Conservation (phyloP, 2,888 invertebrate genomes). For the Caenorhabditis virilis region DNA sequence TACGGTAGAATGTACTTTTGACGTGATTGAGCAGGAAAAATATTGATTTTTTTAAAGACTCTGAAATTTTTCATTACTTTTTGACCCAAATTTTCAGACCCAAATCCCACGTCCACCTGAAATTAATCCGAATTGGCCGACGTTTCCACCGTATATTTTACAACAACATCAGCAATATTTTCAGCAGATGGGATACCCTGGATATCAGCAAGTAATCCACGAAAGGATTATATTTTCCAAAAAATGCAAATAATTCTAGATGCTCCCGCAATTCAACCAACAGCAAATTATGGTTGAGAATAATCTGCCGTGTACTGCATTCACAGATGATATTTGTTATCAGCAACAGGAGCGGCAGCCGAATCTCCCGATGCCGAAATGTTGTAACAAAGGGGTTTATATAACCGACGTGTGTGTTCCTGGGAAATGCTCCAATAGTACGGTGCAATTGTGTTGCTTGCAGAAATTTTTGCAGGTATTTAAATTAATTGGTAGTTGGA, state of each 20-base stretch:
- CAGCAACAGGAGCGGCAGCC: conserved; percentile 61
- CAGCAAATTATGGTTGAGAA: too few relatives aligned
- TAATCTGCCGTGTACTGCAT: conserved; percentile 61
- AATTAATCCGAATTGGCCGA: conserved; percentile 18
- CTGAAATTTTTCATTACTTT: too few relatives aligned
- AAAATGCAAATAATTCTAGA: too few relatives aligned
- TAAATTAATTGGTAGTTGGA: too few relatives aligned
- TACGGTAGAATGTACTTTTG: too few relatives aligned
- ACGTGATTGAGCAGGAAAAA: too few relatives aligned
- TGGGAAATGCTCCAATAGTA: conserved; percentile 64
- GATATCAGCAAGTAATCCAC: background rate
- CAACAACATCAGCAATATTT: conserved; percentile 9
- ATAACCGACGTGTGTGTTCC: conserved; percentile 66
- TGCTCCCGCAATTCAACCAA: too few relatives aligned
- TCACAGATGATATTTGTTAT: conserved; percentile 66
- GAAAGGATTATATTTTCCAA: too few relatives aligned
- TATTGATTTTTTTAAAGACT: too few relatives aligned
- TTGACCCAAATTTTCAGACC: too few relatives aligned
- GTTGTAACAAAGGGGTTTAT: conserved; percentile 64
- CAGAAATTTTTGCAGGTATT: conserved; percentile 68
- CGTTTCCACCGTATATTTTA: conserved; percentile 11
- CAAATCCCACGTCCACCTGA: conserved; percentile 43
- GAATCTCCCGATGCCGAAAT: conserved; percentile 52
- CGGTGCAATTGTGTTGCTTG: conserved; percentile 66
- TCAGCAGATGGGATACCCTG: too few relatives aligned